Evolutionary conservation across 2,113 vertebrate genomes (phyloP).

Genomic region (Thunnus thynnus): DNA sequence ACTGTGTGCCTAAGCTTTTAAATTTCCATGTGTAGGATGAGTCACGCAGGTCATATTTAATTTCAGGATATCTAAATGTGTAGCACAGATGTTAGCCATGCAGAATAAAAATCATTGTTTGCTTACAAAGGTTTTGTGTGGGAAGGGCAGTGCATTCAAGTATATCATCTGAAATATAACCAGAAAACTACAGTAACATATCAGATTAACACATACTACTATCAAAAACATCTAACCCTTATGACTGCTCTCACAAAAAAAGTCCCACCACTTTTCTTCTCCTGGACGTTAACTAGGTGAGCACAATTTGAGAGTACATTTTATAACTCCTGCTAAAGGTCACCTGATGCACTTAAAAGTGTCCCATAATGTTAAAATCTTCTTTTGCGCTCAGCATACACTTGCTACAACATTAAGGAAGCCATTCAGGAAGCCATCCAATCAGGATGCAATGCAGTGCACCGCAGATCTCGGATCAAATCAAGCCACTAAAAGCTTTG

Average conservation of each 20-base stretch:
- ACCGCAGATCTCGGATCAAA: conserved; percentile 34
- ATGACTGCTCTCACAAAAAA: neutral
- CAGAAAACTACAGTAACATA: neutral
- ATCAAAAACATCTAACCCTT: neutral
- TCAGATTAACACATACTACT: neutral
- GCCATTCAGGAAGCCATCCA: conserved; percentile 66
- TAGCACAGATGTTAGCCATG: neutral
- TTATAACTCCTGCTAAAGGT: conserved; percentile 58
- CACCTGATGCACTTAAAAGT: conserved; percentile 56
- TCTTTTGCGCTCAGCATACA: conserved; percentile 3
- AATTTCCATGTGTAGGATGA: conserved; percentile 9
- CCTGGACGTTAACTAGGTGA: conserved; percentile 43
- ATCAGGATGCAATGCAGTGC: conserved; percentile 56
- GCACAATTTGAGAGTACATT: conserved; percentile 53
- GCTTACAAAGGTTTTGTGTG: conserved; percentile 8
- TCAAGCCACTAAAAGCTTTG: conserved; percentile 63
- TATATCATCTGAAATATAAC: neutral
- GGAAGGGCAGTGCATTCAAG: neutral
- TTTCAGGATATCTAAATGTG: neutral
- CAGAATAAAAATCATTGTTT: neutral
- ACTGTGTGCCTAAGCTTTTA: neutral
- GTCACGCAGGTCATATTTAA: neutral
- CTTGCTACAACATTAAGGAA: conserved; percentile 52
- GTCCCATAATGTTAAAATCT: conserved; percentile 58
- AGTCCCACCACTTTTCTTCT: neutral